Base-by-base conservation (phyloP, 1,140 invertebrate species). In the Pseudobourletiella spinata region DNA sequence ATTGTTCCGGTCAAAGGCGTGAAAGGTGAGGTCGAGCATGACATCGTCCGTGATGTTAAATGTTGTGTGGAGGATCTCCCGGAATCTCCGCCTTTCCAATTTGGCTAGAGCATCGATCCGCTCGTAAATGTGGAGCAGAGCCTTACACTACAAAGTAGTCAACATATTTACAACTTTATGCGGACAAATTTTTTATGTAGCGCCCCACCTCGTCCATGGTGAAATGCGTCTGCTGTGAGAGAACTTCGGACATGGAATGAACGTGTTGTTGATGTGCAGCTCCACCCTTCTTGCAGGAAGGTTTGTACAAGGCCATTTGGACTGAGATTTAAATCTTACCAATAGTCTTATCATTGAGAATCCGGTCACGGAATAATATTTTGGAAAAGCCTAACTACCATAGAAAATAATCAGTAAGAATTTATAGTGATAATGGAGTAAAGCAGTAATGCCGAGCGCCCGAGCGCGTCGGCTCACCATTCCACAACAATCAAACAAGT, bases 31-130 rank as follows among this genome's bases (percentile, higher is more conserved):
- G 67, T 95, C 92, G 73, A 93, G 84, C 20, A 95, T 76, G 6
- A 86, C 80, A 71, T 93, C 89, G 75, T 94, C 89, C 0, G 89
- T 92, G 29, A 94, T 85, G 69, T 88, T 84, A 72, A 95, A 92
- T 1, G 85, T 88, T 64, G 87, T 87, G 75, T 93, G 87, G 64
- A 95, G 77, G 14, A 94, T 78, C 68, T 94, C 89, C 1, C 89
- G 79, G 73, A 95, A 93, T 42, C 86, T 84, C 11, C 78, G 81
- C 48, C 89, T 81, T 71, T 91, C 88, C 60, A 94, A 84, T 25
- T 85, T 85, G 83, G 87, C 72, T 18, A 66, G 44, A 20, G 54
- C 32, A 15, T 65, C 48, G n/a, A 72, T 55, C 20, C 59, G 35
- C 39, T 72, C 55, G 35, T 68, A 54, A 22, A 64, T 64, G 4